Evolutionary conservation across 53 echinoderm and acorn worm species (phyloP), one percentile per base, ranked within the genome.

Genomic region (Crossaster papposus): DNA sequence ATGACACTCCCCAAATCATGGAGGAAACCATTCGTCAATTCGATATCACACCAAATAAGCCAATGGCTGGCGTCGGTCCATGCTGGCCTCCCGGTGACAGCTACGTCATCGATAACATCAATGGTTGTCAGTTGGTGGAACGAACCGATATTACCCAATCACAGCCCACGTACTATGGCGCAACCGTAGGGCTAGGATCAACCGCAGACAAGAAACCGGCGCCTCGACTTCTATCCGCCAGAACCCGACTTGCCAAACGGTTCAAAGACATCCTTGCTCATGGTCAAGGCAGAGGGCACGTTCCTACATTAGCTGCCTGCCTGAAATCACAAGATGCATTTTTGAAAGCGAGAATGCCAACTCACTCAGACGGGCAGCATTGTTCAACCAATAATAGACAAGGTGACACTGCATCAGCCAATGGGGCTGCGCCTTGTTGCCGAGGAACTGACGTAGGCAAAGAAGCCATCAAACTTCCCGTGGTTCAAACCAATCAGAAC

Each of bases 61-160:
- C 82, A 0, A 55, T 96, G 83, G 29, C 83, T 23, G 99, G 99
- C 17, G 89, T 93, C 11, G 96, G 96, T 24, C 96, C 99, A 28
- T 93, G 94, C 85, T 99, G 99, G 99, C 99, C 99, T 23, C 96
- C 96, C 3, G 92, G 99, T 73, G 89, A 92, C 2, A 96, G 95
- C 50, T 86, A 96, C 55, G 90, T 94, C 52, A 92, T 99, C 18
- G 95, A 95, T 29, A 91, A 90, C 80, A 95, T 97, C 70, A 90
- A 93, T 13, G 96, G 94, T 28, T 36, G 95, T 2, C 96, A 96
- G 83, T 87, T 99, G 30, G 78, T 96, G 2, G 99, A 99, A 65
- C 89, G 96, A 37, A 64, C 88, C 18, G 95, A 96, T 38, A 88
- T 99, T 74, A 87, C 91, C 6, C 77, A 90, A 30, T 86, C 74